Evolutionary conservation across 2,113 vertebrate species (phyloP), one percentile per base, ranked within the genome.

Genomic region (Ciconia boyciana): DNA sequence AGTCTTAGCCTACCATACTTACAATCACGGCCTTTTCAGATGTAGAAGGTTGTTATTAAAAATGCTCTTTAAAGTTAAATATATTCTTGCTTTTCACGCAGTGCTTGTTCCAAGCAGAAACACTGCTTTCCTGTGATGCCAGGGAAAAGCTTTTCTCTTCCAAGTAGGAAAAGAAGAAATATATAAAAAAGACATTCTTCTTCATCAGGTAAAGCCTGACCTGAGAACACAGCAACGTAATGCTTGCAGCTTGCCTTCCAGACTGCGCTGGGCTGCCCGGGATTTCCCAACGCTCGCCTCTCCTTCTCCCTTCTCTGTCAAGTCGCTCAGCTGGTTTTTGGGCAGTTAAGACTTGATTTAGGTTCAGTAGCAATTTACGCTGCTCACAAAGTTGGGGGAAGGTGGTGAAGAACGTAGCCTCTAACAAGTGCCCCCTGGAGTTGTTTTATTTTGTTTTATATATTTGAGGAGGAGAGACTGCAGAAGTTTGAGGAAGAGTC

Each of bases 51-150:
- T 57, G 88, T 60, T 65, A 91, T 85, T 90, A 92, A 76, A 91
- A 94, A 96, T 96, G 88, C 88, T 92, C 89, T 97, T 95, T 96
- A 81, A 92, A 96, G 83, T 64, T 62, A 75, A 89, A 72, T 31
- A 20, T 60, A 66, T 70, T 85, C 70, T 58, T 62, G 31, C 39
- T 96, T 89, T 55, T 76, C 84, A 93, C 29, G 46, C 49, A n/a
- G 57, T 4, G 55, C 69, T 83, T 72, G 91, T 76, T 95, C 68
- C 58, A 65, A 32, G 55, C 61, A 61, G 71, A 71, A 83, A 49
- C 31, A 4, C 18, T 10, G 25, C 83, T 89, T 51, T 43, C 51
- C 57, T 84, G 32, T 54, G 60, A 51, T 83, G 71, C 69, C 57
- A 66, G 69, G 43, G 43, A 83, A 79, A 71, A 89, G 49, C 28